These are phyloP conservation scores for Thinocorus orbignyianus DNA, from an alignment of 2,113 vertebrate species.

Conservation along the genomic window DNA sequence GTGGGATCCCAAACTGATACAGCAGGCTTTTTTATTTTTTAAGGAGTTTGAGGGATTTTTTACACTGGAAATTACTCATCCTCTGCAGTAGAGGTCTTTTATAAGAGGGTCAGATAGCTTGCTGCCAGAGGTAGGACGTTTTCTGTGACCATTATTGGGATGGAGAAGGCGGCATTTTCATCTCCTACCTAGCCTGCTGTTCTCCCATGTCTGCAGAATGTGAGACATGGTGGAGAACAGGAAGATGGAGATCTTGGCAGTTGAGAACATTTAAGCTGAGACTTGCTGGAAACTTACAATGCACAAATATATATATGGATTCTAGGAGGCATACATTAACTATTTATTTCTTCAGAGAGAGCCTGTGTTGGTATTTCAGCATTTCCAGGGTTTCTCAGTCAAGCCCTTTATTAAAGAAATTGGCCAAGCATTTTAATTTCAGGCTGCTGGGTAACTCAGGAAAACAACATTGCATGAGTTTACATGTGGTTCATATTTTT, in stretches of 20 bases:
- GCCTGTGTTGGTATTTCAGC: neutral
- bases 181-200: neutral
- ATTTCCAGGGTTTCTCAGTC: neutral
- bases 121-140: neutral
- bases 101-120: neutral
- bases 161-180: neutral
- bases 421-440: neutral
- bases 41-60: neutral
- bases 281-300: neutral
- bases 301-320: neutral
- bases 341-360: neutral
- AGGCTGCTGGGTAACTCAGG: neutral
- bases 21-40: neutral
- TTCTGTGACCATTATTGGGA: neutral
- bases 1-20: too few species aligned
- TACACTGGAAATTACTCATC: neutral
- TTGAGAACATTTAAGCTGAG: neutral
- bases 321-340: neutral
- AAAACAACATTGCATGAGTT: neutral
- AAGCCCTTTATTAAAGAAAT: neutral
- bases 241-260: constrained; percentile 5
- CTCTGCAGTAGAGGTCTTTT: neutral
- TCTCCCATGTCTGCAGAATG: neutral
- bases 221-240: neutral
- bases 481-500: neutral